A percentile compares a stretch with the other conserved stretches of the same genome.
phyloP scores from a whole-genome alignment of 2,797 vertebrate species.

The Rhinophrynus dorsalis region DNA sequence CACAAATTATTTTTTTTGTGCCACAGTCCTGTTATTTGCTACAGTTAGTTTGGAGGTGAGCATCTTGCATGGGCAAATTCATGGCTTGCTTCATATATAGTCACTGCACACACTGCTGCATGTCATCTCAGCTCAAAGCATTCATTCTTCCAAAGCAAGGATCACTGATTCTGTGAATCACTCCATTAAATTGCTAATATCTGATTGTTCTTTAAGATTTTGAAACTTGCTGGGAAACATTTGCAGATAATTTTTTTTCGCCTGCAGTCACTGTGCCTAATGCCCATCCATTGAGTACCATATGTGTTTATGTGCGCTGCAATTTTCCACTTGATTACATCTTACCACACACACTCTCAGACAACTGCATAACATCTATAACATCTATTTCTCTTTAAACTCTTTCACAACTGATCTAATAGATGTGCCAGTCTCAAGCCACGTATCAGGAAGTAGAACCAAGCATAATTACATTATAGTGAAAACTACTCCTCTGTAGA shows the following conservation, averaged over 20 bases:
- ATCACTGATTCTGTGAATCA: constrained; percentile 66
- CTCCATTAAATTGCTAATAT: constrained; percentile 73
- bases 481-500: not conserved
- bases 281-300: constrained; percentile 71
- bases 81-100: constrained; percentile 39
- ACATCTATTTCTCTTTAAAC: constrained; percentile 47
- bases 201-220: constrained; percentile 73
- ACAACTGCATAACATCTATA: constrained; percentile 65
- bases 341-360: constrained; percentile 66
- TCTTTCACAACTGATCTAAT: constrained; percentile 4
- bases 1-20: too few species aligned
- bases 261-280: constrained; percentile 74
- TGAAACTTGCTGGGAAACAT: constrained; percentile 70
- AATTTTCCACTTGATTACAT: constrained; percentile 76
- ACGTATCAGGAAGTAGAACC: not conserved
- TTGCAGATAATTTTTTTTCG: constrained; percentile 70
- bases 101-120: constrained; percentile 33
- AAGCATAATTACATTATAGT: not conserved
- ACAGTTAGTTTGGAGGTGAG: too few species aligned
- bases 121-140: constrained; percentile 57
- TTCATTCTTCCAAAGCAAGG: constrained; percentile 62
- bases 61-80: constrained; percentile 19
- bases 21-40: too few species aligned
- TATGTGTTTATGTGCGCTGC: constrained; percentile 74
- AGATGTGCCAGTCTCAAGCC: not conserved